Percentiles rank a stretch among this genome's conserved stretches.
These are phyloP conservation scores for Catocala nupta DNA, from an alignment of 2,888 invertebrate species.

Conservation along the genomic window DNA sequence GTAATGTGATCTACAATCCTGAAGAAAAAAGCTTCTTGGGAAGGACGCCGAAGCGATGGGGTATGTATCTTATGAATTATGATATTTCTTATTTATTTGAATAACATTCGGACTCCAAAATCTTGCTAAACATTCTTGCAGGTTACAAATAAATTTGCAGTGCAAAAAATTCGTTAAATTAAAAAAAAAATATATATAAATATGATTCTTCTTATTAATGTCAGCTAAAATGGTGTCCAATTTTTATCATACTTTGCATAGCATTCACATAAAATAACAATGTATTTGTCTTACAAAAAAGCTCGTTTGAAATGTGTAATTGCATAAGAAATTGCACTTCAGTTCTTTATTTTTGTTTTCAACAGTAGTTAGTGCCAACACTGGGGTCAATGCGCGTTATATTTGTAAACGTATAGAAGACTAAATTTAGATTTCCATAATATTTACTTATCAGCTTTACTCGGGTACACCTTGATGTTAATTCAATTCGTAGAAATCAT, in stretches of 20 bases:
- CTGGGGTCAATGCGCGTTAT: constrained; percentile 9
- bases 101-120: too few species aligned
- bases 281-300: too few species aligned
- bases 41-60: constrained; percentile 80
- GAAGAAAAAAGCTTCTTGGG: constrained; percentile 78
- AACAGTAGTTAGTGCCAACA: constrained; percentile 6
- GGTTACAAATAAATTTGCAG: too few species aligned
- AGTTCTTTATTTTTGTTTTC: constrained; percentile 8
- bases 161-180: too few species aligned
- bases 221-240: too few species aligned
- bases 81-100: too few species aligned
- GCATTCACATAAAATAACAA: too few species aligned
- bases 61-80: constrained; percentile 65
- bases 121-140: too few species aligned
- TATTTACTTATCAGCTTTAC: neutral
- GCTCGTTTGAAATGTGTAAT: neutral
- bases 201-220: too few species aligned
- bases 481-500: neutral
- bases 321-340: constrained; percentile 8
- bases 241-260: too few species aligned
- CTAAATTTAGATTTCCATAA: constrained; percentile 15
- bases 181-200: too few species aligned
- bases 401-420: constrained; percentile 1
- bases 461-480: neutral
- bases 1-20: constrained; percentile 72